Evolutionary conservation across 2,113 vertebrate species (phyloP), one percentile per base, ranked within the genome.

Genomic region (Eubucco bourcierii): DNA sequence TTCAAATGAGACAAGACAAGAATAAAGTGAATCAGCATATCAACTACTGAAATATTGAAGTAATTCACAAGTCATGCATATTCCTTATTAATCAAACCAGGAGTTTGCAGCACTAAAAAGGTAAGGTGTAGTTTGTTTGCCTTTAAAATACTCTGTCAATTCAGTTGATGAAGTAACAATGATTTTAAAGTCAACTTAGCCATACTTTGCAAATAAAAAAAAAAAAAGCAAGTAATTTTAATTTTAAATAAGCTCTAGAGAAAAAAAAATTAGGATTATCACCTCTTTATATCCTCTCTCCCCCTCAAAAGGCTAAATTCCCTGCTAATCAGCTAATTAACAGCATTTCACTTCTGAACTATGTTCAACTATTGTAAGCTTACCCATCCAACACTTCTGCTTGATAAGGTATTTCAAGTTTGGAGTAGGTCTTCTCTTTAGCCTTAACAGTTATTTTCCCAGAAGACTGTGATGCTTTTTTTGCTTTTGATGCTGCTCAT

Each of bases 381-480:
- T 96, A 99, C 99, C 99, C 99, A 94, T 99, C 99, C 97, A 99
- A 98, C 93, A 99, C 99, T 93, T 99, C 99, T 70, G 99, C 99
- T 97, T 99, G 99, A 98, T 99, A 99, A 0, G 99, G 99, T 97
- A 99, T 99, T 98, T 99, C 99, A 93, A 99, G 99, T 98, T 99
- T 99, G 94, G 99, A 99, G 87, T 99, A 99, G 96, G 98, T 99
- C 97, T 99, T 99, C 96, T 99, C 99, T 97, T 99, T 99, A 29
- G 99, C 99, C 98, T 99, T 99, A 76, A 99, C 99, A 55, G 99
- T 99, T 97, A 99, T 99, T 98, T 99, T 99, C 79, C 99, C 99
- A 97, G 98, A 98, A 96, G 98, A 98, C 93, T 99, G 99, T 94
- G 98, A 98, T 31, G 98, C 83, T 94, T 98, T 98, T 98, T 98